Conservation (phyloP, 2,888 invertebrate species). For the Sesia bembeciformis region DNA sequence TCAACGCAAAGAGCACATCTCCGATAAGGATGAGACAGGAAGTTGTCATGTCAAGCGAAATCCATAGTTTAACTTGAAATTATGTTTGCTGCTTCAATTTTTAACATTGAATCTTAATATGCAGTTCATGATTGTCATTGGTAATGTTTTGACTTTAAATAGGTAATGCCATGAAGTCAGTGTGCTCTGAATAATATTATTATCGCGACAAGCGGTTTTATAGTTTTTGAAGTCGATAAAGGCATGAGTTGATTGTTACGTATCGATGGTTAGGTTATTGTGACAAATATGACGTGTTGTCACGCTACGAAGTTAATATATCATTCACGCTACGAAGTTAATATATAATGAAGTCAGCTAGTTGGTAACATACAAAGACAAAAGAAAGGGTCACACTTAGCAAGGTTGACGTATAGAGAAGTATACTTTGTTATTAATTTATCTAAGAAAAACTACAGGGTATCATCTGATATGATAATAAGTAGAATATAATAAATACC, state of each 20-base stretch:
- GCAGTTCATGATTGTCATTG: too few species aligned
- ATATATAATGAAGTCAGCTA: too few species aligned
- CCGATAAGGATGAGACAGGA: conserved; percentile 53
- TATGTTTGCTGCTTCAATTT: too few species aligned
- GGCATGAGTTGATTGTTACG: neutral
- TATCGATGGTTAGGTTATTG: conserved; percentile 15
- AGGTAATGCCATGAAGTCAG: neutral
- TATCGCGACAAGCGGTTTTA: conserved; percentile 18
- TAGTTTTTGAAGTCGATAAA: conserved; percentile 21
- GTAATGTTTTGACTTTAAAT: neutral
- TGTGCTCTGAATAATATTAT: conserved; percentile 16
- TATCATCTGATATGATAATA: too few species aligned
- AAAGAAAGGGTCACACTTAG: too few species aligned
- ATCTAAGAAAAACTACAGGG: too few species aligned
- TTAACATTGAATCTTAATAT: too few species aligned
- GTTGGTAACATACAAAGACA: too few species aligned
- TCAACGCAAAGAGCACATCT: conserved; percentile 47
- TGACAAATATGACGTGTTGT: conserved; percentile 31
- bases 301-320: conserved; percentile 22
- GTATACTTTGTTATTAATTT: too few species aligned
- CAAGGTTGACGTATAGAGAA: too few species aligned
- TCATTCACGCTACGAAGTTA: too few species aligned
- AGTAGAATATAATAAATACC: conserved; percentile 15
- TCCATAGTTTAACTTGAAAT: conserved; percentile 3
- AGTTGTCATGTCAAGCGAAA: conserved; percentile 23